A percentile compares a stretch with the other conserved stretches of the same genome.
Evolutionary conservation across 2,888 invertebrate species (phyloP).

Genomic region (Tricholauxania praeusta): DNA sequence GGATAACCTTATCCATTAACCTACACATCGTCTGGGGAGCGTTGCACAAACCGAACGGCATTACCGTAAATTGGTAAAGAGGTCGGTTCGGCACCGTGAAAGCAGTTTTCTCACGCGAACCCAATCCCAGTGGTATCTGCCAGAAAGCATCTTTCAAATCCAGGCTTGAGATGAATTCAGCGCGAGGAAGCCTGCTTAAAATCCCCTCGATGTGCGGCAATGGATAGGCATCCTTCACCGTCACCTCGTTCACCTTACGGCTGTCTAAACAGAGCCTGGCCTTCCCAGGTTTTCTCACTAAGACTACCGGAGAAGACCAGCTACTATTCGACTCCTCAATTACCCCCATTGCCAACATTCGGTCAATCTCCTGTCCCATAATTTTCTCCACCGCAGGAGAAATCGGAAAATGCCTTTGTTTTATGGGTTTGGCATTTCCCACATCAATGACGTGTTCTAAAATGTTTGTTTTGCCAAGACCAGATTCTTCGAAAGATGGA

Average conservation of each 20-base stretch:
- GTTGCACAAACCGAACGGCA: constrained; percentile 8
- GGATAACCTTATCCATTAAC: constrained; percentile 3
- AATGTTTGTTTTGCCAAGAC: constrained; percentile 42
- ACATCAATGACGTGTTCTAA: constrained; percentile 42
- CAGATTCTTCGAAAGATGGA: constrained; percentile 38
- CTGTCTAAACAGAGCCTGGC: constrained; percentile 54
- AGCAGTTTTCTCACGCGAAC: no score
- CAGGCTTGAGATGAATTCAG: constrained; percentile 38
- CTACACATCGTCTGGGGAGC: constrained; percentile 12
- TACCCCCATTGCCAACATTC: constrained; percentile 54
- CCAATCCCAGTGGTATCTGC: no score
- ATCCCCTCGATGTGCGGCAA: constrained; percentile 44
- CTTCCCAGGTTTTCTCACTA: constrained; percentile 50
- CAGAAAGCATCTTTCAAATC: constrained; percentile 39
- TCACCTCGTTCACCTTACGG: constrained; percentile 52
- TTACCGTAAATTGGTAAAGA: no score
- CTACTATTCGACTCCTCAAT: constrained; percentile 55
- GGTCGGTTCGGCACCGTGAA: no score
- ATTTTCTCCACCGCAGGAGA: constrained; percentile 43
- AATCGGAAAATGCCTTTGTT: constrained; percentile 45
- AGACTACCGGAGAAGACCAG: constrained; percentile 55
- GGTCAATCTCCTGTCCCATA: constrained; percentile 51
- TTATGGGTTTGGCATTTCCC: constrained; percentile 42
- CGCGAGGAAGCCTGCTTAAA: constrained; percentile 34
- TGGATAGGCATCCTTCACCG: constrained; percentile 44